phyloP scores from a whole-genome alignment of 2,797 vertebrate genomes.

The Enteromius argenteus region DNA sequence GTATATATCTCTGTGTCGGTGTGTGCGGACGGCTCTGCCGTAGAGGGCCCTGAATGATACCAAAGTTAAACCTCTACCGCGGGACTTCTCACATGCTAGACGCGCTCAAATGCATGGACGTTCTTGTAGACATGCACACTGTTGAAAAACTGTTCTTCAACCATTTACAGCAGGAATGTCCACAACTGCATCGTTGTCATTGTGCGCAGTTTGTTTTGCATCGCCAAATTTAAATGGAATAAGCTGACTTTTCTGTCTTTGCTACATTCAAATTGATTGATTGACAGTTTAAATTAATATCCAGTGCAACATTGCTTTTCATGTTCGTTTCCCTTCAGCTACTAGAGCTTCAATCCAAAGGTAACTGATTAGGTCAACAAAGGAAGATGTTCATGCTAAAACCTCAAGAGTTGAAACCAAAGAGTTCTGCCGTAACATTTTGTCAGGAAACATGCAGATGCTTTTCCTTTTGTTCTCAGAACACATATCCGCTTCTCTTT shows the following conservation, averaged over 20 bases:
- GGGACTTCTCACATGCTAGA: conserved; percentile 53
- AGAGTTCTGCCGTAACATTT: conserved; percentile 75
- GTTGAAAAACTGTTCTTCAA: conserved; percentile 25
- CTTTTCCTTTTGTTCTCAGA: conserved; percentile 36
- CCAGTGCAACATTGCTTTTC: background rate
- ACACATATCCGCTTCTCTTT: conserved; percentile 32
- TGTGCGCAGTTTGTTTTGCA: conserved; percentile 22
- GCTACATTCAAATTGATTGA: background rate
- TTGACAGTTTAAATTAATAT: background rate
- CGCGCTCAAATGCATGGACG: conserved; percentile 60
- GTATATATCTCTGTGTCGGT: conserved; percentile 45
- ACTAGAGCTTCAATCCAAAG: conserved; percentile 86
- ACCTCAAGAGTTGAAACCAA: conserved; percentile 86
- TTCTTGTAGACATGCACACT: conserved; percentile 57
- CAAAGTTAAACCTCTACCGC: conserved; percentile 75
- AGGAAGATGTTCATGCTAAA: conserved; percentile 79
- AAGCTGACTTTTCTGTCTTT: background rate
- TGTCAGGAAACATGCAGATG: conserved; percentile 49
- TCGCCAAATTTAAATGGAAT: background rate
- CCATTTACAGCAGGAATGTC: conserved; percentile 28
- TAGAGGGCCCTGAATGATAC: conserved; percentile 76
- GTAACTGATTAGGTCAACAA: conserved; percentile 75
- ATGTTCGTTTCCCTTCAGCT: conserved; percentile 64
- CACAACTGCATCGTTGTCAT: background rate
- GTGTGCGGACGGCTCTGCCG: conserved; percentile 66